phyloP scores from a whole-genome alignment of 2,113 vertebrate species.

The Cynopterus brachyotis region DNA sequence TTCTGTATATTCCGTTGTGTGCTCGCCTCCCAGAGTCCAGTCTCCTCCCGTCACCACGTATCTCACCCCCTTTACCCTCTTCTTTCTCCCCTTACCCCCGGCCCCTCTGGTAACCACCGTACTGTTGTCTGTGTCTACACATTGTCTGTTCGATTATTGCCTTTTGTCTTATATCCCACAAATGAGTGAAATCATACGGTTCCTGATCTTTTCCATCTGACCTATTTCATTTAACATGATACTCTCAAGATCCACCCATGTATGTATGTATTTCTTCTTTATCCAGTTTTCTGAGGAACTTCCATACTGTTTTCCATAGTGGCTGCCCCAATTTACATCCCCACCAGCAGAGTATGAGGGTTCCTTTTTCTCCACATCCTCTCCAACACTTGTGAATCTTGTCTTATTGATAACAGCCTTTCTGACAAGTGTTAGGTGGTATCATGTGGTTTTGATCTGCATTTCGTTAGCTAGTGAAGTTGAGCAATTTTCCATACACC shows the following conservation, averaged over 20 bases:
- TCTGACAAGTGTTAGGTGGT: not conserved
- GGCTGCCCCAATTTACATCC: too few species aligned
- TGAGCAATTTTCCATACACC: not conserved
- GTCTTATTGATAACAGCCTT: not conserved
- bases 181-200: not conserved
- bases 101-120: not conserved
- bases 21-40: not conserved
- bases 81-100: too few species aligned
- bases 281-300: not conserved
- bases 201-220: not conserved
- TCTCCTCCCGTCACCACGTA: not conserved
- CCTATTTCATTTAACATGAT: not conserved
- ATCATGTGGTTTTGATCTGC: not conserved
- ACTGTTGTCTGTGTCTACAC: not conserved
- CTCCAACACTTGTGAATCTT: not conserved
- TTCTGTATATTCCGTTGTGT: not conserved
- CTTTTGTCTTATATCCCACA: not conserved
- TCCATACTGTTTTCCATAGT: too few species aligned
- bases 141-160: not conserved
- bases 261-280: too few species aligned
- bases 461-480: not conserved
- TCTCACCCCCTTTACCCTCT: not conserved
- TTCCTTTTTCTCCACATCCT: not conserved
- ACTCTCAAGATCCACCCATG: not conserved
- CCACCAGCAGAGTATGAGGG: not conserved